A percentile compares a stretch with the other conserved stretches of the same genome.
These are phyloP conservation scores for Caenorhabditis wallacei DNA, from an alignment of 2,888 invertebrate genomes.

Conservation along the genomic window DNA sequence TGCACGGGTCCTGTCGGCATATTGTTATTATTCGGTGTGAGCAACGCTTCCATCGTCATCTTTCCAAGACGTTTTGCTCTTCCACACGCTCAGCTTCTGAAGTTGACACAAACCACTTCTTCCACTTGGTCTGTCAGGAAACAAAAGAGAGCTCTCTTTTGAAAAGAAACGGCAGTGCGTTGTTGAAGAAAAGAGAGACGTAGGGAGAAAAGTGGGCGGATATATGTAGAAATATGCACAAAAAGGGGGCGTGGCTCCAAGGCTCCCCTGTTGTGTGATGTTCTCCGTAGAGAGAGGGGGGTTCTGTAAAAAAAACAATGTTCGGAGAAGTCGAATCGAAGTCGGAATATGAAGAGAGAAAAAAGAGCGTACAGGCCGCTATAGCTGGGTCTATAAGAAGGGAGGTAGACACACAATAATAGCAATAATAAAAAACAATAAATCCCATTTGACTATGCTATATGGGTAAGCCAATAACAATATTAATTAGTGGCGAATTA, in stretches of 20 bases:
- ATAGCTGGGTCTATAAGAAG: neutral
- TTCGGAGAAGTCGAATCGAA: too few relatives aligned
- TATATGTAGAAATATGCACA: slow-evolving; percentile 38
- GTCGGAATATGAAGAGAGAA: too few relatives aligned
- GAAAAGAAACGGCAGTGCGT: slow-evolving; percentile 1
- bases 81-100: slow-evolving; percentile 4
- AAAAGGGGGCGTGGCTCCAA: slow-evolving; percentile 12
- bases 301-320: neutral
- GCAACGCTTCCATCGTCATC: slow-evolving; percentile 65
- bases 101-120: slow-evolving; percentile 36
- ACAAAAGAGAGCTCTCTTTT: slow-evolving; percentile 37
- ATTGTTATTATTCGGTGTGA: slow-evolving; percentile 57
- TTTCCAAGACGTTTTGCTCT: neutral
- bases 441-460: neutral
- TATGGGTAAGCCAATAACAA: slow-evolving; percentile 2
- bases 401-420: neutral
- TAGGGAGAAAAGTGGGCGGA: neutral
- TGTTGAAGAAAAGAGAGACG: neutral
- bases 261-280: neutral
- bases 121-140: slow-evolving; percentile 61
- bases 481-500: neutral
- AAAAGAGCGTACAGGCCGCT: too few relatives aligned
- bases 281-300: neutral
- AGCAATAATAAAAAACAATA: slow-evolving; percentile 20
- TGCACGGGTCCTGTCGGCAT: slow-evolving; percentile 54